These are phyloP conservation scores for Phrixothrix hirtus DNA, from an alignment of 2,888 invertebrate genomes.

Conservation along the genomic window DNA sequence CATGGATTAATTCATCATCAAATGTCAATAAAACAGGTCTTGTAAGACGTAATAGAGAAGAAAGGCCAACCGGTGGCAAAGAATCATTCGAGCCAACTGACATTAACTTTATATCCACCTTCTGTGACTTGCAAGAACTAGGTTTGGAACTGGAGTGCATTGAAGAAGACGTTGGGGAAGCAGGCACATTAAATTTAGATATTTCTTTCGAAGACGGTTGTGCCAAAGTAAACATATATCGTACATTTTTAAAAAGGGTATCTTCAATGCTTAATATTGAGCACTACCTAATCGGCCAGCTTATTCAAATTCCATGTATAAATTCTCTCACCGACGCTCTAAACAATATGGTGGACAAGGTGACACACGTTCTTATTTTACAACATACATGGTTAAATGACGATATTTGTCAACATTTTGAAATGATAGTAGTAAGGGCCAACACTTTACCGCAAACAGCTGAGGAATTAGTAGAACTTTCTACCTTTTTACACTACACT, in stretches of 20 bases:
- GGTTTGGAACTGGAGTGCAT: not conserved
- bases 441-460: slow-evolving; percentile 76
- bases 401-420: slow-evolving; percentile 72
- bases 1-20: not conserved
- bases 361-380: slow-evolving; percentile 66
- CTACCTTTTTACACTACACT: slow-evolving; percentile 75
- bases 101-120: too few relatives aligned
- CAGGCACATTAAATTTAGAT: slow-evolving; percentile 35
- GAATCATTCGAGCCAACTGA: not conserved
- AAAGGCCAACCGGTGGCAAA: too few relatives aligned
- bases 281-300: slow-evolving; percentile 68
- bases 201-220: slow-evolving; percentile 64
- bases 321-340: slow-evolving; percentile 64
- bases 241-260: slow-evolving; percentile 63
- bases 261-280: slow-evolving; percentile 67
- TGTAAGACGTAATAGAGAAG: too few relatives aligned
- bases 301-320: slow-evolving; percentile 67
- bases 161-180: not conserved
- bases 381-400: slow-evolving; percentile 69
- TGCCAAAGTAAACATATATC: slow-evolving; percentile 65
- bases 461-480: slow-evolving; percentile 78
- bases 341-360: slow-evolving; percentile 62
- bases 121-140: not conserved
- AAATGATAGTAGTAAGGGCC: slow-evolving; percentile 69
- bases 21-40: not conserved